These are phyloP conservation scores for Felis catus DNA, from an alignment of 2,113 vertebrate species.

Conservation along the genomic window DNA sequence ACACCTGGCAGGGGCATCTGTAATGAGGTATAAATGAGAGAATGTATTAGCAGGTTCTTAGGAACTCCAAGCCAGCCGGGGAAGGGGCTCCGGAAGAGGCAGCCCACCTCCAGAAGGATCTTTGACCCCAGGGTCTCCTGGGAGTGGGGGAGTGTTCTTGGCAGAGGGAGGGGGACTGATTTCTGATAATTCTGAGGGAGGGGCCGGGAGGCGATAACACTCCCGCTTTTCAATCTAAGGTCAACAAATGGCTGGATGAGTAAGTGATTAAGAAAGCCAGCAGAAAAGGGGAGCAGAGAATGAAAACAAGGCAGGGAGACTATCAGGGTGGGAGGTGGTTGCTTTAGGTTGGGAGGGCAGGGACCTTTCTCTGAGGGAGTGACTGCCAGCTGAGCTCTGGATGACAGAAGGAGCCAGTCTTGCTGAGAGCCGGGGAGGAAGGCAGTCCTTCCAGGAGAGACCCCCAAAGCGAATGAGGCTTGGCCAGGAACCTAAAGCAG, in stretches of 20 bases:
- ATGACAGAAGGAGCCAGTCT: neutral
- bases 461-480: neutral
- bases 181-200: neutral
- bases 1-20: fast-evolving
- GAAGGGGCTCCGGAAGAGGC: neutral
- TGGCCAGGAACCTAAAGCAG: neutral
- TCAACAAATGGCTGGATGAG: neutral
- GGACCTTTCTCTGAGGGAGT: neutral
- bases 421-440: neutral
- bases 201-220: too few species aligned
- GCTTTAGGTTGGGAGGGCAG: neutral
- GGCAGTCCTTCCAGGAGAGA: neutral
- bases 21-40: too few species aligned
- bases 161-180: neutral
- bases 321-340: neutral
- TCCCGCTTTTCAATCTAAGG: neutral
- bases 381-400: neutral
- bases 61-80: neutral
- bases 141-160: neutral
- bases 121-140: neutral
- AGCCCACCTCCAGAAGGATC: neutral
- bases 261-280: neutral
- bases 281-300: neutral
- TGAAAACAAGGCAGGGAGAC: neutral
- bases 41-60: neutral